These are phyloP conservation scores for Ascaphus truei DNA, from an alignment of 2,113 vertebrate genomes.

Conservation along the genomic window DNA sequence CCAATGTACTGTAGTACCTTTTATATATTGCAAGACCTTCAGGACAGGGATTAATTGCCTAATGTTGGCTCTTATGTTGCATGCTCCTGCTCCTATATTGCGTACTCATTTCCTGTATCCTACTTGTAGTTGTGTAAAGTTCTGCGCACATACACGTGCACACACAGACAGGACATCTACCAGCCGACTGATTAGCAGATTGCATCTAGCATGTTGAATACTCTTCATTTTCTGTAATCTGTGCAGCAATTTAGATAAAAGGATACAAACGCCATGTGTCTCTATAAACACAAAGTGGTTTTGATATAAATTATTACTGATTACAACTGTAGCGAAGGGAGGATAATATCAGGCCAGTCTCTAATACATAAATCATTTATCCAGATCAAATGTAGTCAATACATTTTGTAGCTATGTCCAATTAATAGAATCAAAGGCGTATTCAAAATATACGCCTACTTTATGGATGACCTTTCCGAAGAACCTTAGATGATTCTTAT, in stretches of 20 bases:
- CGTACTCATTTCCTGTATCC: no score
- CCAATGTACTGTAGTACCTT: no score
- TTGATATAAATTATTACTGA: constrained; percentile 1
- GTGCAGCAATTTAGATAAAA: background rate
- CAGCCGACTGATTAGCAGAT: background rate
- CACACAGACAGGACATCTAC: no score
- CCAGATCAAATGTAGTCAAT: background rate
- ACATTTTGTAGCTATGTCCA: background rate
- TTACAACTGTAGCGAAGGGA: background rate
- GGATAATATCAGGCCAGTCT: background rate
- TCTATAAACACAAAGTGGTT: background rate
- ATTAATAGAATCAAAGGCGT: background rate
- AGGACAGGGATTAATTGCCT: no score
- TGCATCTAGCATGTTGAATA: background rate
- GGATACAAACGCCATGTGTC: background rate
- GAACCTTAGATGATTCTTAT: no score
- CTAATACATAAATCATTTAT: constrained; percentile 1
- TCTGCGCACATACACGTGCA: no score
- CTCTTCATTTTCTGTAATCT: no score
- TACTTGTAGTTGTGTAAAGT: no score
- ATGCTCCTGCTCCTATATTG: no score
- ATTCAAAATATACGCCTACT: background rate
- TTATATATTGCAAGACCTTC: no score
- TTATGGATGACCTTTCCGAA: background rate
- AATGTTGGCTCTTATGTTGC: no score